Evolutionary conservation across 2,888 invertebrate species (phyloP), one percentile per base, ranked within the genome.

Genomic region (Alloscopus bannaensis): DNA sequence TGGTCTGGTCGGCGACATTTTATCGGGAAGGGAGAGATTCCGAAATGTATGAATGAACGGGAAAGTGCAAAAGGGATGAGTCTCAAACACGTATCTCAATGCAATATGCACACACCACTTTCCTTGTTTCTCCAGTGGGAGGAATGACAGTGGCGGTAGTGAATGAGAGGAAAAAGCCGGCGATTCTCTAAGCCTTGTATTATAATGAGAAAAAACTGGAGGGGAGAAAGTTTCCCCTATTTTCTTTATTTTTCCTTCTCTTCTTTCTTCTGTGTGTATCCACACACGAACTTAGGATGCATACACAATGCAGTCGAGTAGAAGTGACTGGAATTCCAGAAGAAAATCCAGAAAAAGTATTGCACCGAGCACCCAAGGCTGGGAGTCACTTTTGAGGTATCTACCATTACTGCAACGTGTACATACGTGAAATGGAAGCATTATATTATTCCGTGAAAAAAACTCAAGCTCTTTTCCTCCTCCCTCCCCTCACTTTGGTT

Each of bases 161-260:
- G 42, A 66, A 45, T 55, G 42, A 75, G 45, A 71, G 62, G 57
- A 62, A 64, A 64, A n/a, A n/a, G n/a, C n/a, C n/a, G 64, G 65
- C 66, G 66, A 75, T 75, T 57, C 66, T 66, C n/a, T n/a, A 31
- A 66, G 42, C 73, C 24, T 65, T 50, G 64, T 66, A 75, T 65
- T 75, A 66, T 75, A 75, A 75, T 75, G 73, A 75, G 73, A 64
- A 75, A 75, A 70, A 52, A 47, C 28, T 57, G 66, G 50, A 66
- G 66, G 73, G 73, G 73, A 59, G 57, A 60, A 36, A 60, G 50
- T 75, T 66, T 70, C n/a, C n/a, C 29, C 57, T 29, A 52, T 28
- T 47, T 59, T 59, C 57, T 18, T 26, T 26, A 42, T 42, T 52
- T 57, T 36, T 31, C 55, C n/a, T 47, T 66, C 59, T 57, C 59